Percentiles rank a stretch among this genome's conserved stretches.
These are phyloP conservation scores for Drosophila aldrichi DNA, from an alignment of 2,888 invertebrate genomes.

Conservation along the genomic window DNA sequence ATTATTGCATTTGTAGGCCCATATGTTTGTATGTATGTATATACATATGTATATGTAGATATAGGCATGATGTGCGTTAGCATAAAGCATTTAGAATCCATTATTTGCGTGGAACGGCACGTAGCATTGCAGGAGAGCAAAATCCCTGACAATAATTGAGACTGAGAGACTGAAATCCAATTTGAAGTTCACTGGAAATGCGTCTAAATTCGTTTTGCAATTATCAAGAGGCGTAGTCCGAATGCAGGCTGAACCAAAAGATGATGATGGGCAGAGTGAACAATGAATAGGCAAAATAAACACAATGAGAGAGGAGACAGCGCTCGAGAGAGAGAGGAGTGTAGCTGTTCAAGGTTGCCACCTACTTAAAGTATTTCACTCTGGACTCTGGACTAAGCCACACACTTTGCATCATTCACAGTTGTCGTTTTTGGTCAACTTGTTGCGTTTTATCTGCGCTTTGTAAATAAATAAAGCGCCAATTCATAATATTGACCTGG, in stretches of 20 bases:
- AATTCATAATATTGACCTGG: slow-evolving; percentile 43
- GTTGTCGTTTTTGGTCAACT: slow-evolving; percentile 33
- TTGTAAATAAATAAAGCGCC: slow-evolving; percentile 16
- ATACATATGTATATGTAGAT: no score
- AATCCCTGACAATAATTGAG: slow-evolving; percentile 32
- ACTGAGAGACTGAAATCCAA: slow-evolving; percentile 40
- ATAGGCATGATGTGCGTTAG: background rate
- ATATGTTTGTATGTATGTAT: background rate
- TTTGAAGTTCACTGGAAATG: slow-evolving; percentile 29
- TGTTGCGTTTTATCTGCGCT: slow-evolving; percentile 29
- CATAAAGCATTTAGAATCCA: background rate
- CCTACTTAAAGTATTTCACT: slow-evolving; percentile 3
- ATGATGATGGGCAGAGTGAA: background rate
- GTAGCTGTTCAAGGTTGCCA: slow-evolving; percentile 10
- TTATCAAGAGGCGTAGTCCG: background rate
- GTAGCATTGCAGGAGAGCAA: slow-evolving; percentile 30
- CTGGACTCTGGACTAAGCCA: slow-evolving; percentile 4
- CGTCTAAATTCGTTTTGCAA: slow-evolving; percentile 26
- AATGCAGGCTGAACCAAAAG: no score
- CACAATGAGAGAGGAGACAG: background rate
- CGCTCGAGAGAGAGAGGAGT: background rate
- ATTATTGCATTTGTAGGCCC: slow-evolving; percentile 29
- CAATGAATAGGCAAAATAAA: background rate
- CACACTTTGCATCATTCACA: slow-evolving; percentile 25
- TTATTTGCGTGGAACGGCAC: slow-evolving; percentile 21